These are phyloP conservation scores for Hoplostethus mediterraneus DNA, from an alignment of 2,797 vertebrate species.

Conservation along the genomic window DNA sequence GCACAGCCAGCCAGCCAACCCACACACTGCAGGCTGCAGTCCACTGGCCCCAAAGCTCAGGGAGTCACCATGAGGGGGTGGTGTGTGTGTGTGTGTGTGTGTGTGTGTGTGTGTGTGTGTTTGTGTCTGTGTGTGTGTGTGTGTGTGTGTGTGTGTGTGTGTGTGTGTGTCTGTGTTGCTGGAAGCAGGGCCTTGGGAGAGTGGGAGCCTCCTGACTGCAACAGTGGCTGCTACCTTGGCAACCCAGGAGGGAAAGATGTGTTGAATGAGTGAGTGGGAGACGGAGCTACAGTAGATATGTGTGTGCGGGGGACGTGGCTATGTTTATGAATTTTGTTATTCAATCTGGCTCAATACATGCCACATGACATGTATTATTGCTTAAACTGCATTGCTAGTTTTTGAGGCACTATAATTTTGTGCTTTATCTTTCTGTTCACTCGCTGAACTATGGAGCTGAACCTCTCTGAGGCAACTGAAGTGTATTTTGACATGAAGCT, in stretches of 20 bases:
- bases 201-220: constrained; percentile 84
- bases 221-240: constrained; percentile 86
- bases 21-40: constrained; percentile 82
- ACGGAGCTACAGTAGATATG: constrained; percentile 77
- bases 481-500: constrained; percentile 64
- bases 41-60: constrained; percentile 79
- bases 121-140: constrained; percentile 57
- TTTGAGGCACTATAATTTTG: constrained; percentile 43
- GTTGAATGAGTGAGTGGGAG: constrained; percentile 84
- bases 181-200: constrained; percentile 81
- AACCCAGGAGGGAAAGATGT: constrained; percentile 83
- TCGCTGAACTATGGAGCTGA: constrained; percentile 32
- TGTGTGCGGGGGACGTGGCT: constrained; percentile 76
- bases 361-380: constrained; percentile 57
- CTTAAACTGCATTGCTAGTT: constrained; percentile 46
- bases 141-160: constrained; percentile 69
- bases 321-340: constrained; percentile 82
- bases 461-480: constrained; percentile 59
- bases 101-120: constrained; percentile 54
- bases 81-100: constrained; percentile 47
- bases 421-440: constrained; percentile 40
- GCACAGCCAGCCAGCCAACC: constrained; percentile 70
- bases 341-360: constrained; percentile 66
- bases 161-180: constrained; percentile 71
- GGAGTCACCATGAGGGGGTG: constrained; percentile 78